These are phyloP conservation scores for Micromesistius poutassou DNA, from an alignment of 2,797 vertebrate species.

Conservation along the genomic window DNA sequence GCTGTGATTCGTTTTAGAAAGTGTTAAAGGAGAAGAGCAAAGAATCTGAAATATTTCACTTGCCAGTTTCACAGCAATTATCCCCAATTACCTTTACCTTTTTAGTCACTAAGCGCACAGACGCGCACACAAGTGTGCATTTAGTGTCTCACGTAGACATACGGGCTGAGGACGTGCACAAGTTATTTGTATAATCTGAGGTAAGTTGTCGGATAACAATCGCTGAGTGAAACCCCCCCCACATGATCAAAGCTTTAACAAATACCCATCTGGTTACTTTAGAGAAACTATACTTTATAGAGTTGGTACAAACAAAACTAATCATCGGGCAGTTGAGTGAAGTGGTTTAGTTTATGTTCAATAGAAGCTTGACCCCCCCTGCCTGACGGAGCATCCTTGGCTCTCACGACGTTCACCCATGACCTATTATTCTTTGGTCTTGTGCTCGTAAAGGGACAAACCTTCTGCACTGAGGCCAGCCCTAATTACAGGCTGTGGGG, in stretches of 20 bases:
- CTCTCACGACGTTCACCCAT: constrained; percentile 21
- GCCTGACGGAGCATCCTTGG: background rate
- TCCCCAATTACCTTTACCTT: background rate
- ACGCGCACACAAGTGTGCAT: too few species aligned
- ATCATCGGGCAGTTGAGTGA: background rate
- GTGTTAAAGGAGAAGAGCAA: background rate
- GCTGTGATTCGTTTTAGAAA: background rate
- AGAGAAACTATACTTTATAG: background rate
- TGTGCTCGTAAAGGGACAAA: background rate
- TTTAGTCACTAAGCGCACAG: too few species aligned
- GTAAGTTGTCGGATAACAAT: background rate
- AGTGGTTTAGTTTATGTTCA: background rate
- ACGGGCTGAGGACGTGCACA: background rate
- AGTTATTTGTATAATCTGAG: background rate
- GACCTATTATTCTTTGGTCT: background rate
- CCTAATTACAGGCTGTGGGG: constrained; percentile 44
- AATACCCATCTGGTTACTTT: background rate
- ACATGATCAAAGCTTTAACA: too few species aligned
- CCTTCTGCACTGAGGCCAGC: background rate
- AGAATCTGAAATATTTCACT: background rate
- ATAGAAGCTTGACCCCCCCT: background rate
- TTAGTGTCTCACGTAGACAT: background rate
- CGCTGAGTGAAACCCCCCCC: background rate
- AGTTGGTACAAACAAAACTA: background rate
- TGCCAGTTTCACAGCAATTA: background rate